These are phyloP conservation scores for Trachemys scripta DNA, from an alignment of 2,113 vertebrate genomes.

Conservation along the genomic window DNA sequence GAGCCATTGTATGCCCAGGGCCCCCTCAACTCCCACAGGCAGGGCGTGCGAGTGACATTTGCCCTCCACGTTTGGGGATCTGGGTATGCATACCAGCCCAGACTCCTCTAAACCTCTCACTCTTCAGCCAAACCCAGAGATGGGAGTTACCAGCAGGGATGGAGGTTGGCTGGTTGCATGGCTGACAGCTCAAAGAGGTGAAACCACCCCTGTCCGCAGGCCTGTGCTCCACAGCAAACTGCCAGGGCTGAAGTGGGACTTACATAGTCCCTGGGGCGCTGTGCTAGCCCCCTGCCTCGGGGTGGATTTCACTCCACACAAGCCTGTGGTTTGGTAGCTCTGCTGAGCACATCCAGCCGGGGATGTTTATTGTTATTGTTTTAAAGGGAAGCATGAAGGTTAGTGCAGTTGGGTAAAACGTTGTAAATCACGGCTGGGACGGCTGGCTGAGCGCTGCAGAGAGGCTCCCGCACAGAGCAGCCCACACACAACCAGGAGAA, in stretches of 20 bases:
- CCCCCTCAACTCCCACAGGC: background rate
- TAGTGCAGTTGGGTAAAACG: rapidly evolving
- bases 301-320: rapidly evolving
- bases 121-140: background rate
- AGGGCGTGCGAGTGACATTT: background rate
- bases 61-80: background rate
- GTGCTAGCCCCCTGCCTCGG: background rate
- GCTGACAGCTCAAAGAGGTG: background rate
- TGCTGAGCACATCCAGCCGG: rapidly evolving
- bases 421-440: background rate
- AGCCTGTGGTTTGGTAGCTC: rapidly evolving
- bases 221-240: rapidly evolving
- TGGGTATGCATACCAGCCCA: background rate
- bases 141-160: background rate
- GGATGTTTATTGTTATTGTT: background rate
- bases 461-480: background rate
- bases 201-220: background rate
- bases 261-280: background rate
- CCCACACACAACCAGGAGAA: background rate
- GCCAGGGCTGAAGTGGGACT: rapidly evolving
- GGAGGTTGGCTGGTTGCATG: background rate
- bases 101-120: background rate
- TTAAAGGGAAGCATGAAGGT: background rate
- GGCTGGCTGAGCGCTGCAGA: rapidly evolving
- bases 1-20: background rate